phyloP scores from a whole-genome alignment of 2,888 invertebrate species.

The Dichetophora obliterata region DNA sequence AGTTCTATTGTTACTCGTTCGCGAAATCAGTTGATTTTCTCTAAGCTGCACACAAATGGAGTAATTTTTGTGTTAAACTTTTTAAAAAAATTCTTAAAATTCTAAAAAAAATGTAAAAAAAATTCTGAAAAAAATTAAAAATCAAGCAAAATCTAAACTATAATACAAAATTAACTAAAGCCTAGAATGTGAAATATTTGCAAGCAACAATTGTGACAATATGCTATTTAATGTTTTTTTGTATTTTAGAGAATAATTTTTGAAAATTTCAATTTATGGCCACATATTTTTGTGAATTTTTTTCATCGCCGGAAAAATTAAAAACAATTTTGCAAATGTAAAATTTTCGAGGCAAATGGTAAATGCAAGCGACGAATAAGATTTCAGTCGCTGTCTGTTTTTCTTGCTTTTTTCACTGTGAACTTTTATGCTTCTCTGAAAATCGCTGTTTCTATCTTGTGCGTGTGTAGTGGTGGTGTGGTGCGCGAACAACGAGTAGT shows the following conservation, averaged over 20 bases:
- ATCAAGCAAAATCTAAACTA: constrained; percentile 55
- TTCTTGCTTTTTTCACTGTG: constrained; percentile 66
- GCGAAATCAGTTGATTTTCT: constrained; percentile 66
- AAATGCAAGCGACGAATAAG: constrained; percentile 66
- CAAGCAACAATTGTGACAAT: background rate
- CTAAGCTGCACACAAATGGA: constrained; percentile 63
- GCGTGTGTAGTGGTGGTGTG: constrained; percentile 51
- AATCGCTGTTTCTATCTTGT: constrained; percentile 56
- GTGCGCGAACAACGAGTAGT: constrained; percentile 43
- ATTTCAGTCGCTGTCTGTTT: constrained; percentile 64
- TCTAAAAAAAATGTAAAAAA: constrained; percentile 62
- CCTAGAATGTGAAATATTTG: background rate
- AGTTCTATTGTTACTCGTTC: constrained; percentile 67
- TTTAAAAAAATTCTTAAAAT: constrained; percentile 63
- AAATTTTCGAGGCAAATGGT: constrained; percentile 66
- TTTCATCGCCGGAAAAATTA: constrained; percentile 51
- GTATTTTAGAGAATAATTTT: constrained; percentile 56
- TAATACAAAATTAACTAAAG: constrained; percentile 58
- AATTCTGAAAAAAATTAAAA: constrained; percentile 59
- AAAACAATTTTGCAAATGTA: constrained; percentile 64
- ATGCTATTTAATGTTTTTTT: constrained; percentile 51
- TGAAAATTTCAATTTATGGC: constrained; percentile 57
- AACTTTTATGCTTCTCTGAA: constrained; percentile 52
- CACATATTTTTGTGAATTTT: constrained; percentile 57
- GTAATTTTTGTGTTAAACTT: constrained; percentile 64